Conservation (phyloP, 2,888 invertebrate species). For the Mesopsocus fuscifrons region DNA sequence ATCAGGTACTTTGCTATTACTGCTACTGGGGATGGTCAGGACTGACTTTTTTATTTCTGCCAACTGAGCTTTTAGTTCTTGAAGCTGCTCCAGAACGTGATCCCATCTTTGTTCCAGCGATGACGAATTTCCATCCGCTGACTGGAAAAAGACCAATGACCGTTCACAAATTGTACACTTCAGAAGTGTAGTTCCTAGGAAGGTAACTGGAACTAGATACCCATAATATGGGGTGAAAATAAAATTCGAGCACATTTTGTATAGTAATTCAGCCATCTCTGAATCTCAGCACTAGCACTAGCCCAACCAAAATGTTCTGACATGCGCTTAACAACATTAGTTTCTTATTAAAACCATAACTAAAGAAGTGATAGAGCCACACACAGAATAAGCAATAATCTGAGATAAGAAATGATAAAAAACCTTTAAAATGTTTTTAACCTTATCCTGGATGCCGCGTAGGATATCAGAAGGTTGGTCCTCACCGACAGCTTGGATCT, state of each 20-base stretch:
- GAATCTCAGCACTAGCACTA: too few relatives aligned
- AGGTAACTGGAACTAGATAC: too few relatives aligned
- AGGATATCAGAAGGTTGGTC: neutral
- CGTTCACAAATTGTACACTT: neutral
- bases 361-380: too few relatives aligned
- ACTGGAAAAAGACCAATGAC: neutral
- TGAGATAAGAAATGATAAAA: conserved; percentile 2
- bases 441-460: conserved; percentile 1
- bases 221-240: too few relatives aligned
- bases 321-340: too few relatives aligned
- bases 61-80: neutral
- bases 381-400: too few relatives aligned
- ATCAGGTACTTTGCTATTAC: neutral
- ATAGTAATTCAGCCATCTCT: too few relatives aligned
- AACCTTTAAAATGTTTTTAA: conserved; percentile 8
- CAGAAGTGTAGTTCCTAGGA: too few relatives aligned
- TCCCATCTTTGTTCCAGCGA: neutral
- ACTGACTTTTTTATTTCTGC: conserved; percentile 1
- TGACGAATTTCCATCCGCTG: neutral
- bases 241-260: too few relatives aligned
- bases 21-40: neutral
- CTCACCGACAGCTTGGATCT: neutral
- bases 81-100: neutral
- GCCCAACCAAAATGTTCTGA: too few relatives aligned
- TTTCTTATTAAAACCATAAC: too few relatives aligned